Percentiles rank a stretch among this genome's conserved stretches.
phyloP scores from a whole-genome alignment of 2,888 invertebrate species.

The Cerastoderma edule region DNA sequence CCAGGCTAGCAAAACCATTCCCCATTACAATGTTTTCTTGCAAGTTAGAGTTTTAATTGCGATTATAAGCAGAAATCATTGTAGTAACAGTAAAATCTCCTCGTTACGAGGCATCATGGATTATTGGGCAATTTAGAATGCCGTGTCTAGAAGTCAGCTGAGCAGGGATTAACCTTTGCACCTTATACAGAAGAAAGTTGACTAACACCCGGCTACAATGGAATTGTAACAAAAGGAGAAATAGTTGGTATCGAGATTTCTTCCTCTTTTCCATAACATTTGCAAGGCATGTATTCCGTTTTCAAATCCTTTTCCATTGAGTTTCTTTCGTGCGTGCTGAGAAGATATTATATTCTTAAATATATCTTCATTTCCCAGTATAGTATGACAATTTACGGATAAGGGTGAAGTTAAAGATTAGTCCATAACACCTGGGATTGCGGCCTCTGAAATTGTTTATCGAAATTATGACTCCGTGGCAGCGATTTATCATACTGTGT shows the following conservation, averaged over 20 bases:
- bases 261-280: background rate
- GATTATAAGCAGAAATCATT: no score
- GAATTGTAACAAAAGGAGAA: conserved; percentile 2
- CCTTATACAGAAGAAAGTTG: no score
- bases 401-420: background rate
- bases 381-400: background rate
- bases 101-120: no score
- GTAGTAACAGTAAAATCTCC: no score
- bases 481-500: conserved; percentile 17
- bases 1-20: no score
- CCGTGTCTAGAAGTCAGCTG: no score
- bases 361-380: background rate
- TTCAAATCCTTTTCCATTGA: background rate
- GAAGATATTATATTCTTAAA: background rate
- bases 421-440: conserved; percentile 16
- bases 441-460: background rate
- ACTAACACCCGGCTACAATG: no score
- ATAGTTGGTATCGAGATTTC: background rate
- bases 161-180: no score
- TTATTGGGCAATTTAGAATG: no score
- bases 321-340: background rate
- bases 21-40: no score
- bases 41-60: no score
- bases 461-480: conserved; percentile 14
- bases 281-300: background rate